Conservation (phyloP, 1,140 invertebrate species). For the Brachionus koreanus region DNA sequence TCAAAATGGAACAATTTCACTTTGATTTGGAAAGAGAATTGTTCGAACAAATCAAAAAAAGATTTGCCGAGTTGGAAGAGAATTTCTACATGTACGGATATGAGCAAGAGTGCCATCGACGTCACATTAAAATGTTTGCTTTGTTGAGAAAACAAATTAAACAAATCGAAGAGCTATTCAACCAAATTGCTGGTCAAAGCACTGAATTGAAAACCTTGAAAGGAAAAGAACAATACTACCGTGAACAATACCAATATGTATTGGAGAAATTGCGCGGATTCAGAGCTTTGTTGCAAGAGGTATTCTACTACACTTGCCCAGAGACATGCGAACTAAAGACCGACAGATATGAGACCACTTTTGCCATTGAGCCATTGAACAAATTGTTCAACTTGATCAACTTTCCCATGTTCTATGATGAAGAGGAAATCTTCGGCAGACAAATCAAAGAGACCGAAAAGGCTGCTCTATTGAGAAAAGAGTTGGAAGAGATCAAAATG, state of each 20-base stretch:
- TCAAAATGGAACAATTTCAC: slow-evolving; percentile 21
- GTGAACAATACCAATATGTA: neutral
- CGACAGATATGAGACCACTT: neutral
- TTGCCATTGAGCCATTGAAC: neutral
- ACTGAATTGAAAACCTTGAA: neutral
- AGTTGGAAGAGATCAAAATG: slow-evolving; percentile 12
- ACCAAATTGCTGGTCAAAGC: neutral
- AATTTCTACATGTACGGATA: neutral
- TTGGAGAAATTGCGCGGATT: slow-evolving; percentile 11
- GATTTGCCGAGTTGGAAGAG: slow-evolving; percentile 16
- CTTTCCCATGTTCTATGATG: slow-evolving; percentile 6
- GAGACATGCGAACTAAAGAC: neutral
- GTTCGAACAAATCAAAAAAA: slow-evolving; percentile 26
- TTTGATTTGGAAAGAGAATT: slow-evolving; percentile 11
- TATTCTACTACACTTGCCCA: neutral
- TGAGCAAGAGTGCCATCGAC: neutral
- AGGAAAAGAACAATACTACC: neutral
- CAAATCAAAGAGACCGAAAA: neutral
- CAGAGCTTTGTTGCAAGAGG: slow-evolving; percentile 7
- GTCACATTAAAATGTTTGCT: neutral
- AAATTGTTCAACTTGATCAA: slow-evolving; percentile 19
- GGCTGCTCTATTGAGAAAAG: slow-evolving; percentile 3
- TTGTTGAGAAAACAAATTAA: slow-evolving; percentile 20
- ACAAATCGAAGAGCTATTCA: slow-evolving; percentile 13
- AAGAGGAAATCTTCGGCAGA: slow-evolving; percentile 15